Base-by-base conservation (phyloP, 2,888 invertebrate species). In the Erannis defoliaria region DNA sequence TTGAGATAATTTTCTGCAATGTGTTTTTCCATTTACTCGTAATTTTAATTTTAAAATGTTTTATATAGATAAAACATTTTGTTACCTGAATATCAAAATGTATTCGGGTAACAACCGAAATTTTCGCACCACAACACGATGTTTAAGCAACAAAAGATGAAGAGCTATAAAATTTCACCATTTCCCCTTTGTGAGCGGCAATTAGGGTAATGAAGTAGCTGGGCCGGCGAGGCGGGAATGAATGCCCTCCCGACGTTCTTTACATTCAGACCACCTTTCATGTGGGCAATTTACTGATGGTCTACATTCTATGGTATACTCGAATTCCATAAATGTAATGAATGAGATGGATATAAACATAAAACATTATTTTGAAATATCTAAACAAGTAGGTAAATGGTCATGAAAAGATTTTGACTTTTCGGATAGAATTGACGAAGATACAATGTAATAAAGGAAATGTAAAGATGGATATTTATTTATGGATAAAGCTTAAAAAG, bases 201-300 rank as follows among this genome's bases (percentile, higher is more conserved):
- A 92, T 92, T 92, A 92, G 89, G 84, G 87, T 91, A 91, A 91
- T 92, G 91, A 92, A 92, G 90, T 85, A 85, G 80, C 80, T 76
- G 78, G 73, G 76, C 76, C 74, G 40, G 79, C 73, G 74, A 76
- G 69, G 78, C 79, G 83, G 77, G 84, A 89, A 88, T 91, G 91
- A 90, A 92, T 88, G 78, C 80, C 80, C 82, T 76, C 75, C 80
- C 81, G 72, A 73, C 81, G 85, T 84, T 89, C 87, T 84, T 84
- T 77, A 81, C 85, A 87, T 89, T 89, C 85, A 86, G 63, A 84
- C 82, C 84, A 89, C 88, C 89, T 92, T 92, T 92, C 89, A 91
- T 91, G 90, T 88, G 86, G 87, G 84, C 81, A 89, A 90, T 90
- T 87, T 86, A 83, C 86, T 89, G 88, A 88, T 89, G 86, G 84